Percentiles rank a stretch among this genome's conserved stretches.
phyloP scores from a whole-genome alignment of 2,888 invertebrate species.

The Chirona hameri region DNA sequence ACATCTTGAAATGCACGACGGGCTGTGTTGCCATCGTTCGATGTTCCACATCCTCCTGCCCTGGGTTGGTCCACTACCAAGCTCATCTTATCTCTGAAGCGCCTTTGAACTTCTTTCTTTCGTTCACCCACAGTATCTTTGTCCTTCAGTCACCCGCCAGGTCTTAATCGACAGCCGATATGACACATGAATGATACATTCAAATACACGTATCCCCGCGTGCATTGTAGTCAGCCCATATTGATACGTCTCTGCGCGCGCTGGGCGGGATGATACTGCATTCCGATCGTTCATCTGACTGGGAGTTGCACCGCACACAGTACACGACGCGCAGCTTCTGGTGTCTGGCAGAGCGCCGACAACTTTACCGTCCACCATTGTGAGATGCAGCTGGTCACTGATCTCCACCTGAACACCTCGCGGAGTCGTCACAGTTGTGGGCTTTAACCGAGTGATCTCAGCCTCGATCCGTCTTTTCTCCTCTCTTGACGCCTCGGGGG shows the following conservation, averaged over 20 bases:
- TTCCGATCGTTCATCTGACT: neutral
- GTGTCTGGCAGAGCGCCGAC: neutral
- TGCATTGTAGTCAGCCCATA: neutral
- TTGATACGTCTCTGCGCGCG: neutral
- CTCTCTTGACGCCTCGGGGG: neutral
- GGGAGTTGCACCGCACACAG: neutral
- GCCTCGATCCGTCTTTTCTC: neutral
- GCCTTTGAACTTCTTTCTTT: neutral
- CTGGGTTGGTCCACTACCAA: neutral
- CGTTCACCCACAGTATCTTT: neutral
- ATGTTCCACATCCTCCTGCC: neutral
- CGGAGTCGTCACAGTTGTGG: neutral
- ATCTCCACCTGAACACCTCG: neutral
- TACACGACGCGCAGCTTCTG: neutral
- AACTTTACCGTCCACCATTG: neutral
- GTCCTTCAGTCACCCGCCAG: neutral
- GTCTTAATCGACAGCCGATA: neutral
- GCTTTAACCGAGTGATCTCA: neutral
- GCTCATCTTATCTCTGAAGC: neutral
- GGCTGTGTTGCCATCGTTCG: neutral
- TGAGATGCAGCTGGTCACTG: neutral
- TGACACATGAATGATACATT: neutral
- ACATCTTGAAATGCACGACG: neutral
- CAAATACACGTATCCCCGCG: neutral
- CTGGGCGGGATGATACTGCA: neutral